phyloP scores from a whole-genome alignment of 2,888 invertebrate species.

The Pseudococcus longispinus region DNA sequence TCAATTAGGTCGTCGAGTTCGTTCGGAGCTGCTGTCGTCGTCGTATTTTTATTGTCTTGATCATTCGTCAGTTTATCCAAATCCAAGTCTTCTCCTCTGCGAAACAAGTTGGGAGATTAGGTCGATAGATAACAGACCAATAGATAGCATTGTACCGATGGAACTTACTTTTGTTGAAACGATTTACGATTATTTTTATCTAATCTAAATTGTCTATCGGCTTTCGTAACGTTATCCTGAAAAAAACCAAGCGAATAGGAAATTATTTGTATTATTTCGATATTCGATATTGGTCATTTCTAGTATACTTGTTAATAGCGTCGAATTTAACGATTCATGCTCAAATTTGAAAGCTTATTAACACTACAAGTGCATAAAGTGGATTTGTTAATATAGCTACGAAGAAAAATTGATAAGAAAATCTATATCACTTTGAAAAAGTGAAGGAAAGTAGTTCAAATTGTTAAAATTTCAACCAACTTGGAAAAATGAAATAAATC shows the following conservation, averaged over 20 bases:
- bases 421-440: too few relatives aligned
- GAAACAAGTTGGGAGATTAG: not conserved
- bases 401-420: too few relatives aligned
- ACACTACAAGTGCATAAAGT: too few relatives aligned
- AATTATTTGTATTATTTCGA: not conserved
- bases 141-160: not conserved
- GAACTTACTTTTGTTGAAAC: slow-evolving; percentile 27
- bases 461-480: too few relatives aligned
- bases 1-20: slow-evolving; percentile 21
- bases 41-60: not conserved
- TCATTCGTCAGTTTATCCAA: not conserved
- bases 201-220: slow-evolving; percentile 12
- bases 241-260: not conserved
- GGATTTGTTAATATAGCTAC: too few relatives aligned
- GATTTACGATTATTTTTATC: slow-evolving; percentile 31
- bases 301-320: too few relatives aligned
- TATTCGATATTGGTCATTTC: too few relatives aligned
- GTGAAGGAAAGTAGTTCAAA: too few relatives aligned
- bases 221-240: not conserved
- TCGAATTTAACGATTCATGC: too few relatives aligned
- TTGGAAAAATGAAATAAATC: not conserved
- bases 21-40: not conserved
- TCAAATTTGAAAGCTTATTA: too few relatives aligned
- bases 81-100: slow-evolving; percentile 16
- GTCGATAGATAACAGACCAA: not conserved